Conservation (phyloP, 2,113 vertebrate genomes). For the Plectropomus leopardus region DNA sequence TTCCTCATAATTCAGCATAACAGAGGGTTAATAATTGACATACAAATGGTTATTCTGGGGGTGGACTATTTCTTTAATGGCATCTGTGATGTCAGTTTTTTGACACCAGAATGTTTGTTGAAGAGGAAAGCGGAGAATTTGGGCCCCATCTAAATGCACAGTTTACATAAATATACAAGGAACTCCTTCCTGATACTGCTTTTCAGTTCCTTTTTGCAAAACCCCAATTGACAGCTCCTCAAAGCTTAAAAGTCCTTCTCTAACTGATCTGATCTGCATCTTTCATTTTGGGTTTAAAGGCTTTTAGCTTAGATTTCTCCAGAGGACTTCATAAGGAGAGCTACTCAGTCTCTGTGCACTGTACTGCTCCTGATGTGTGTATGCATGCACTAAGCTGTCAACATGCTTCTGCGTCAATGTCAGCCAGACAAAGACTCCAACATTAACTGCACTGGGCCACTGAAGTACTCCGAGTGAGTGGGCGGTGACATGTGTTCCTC, state of each 20-base stretch:
- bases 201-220: constrained; percentile 32
- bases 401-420: constrained; percentile 35
- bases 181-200: background rate
- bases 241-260: background rate
- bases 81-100: background rate
- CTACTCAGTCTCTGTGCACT: background rate
- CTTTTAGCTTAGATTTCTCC: constrained; percentile 16
- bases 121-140: background rate
- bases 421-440: background rate
- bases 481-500: constrained; percentile 33
- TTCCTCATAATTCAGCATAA: no score
- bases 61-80: background rate
- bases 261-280: constrained; percentile 25
- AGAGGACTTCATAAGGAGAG: background rate
- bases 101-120: background rate
- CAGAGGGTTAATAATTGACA: no score
- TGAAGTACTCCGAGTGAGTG: constrained; percentile 20
- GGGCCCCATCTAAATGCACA: background rate
- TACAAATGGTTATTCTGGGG: no score
- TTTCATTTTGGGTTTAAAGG: constrained; percentile 3
- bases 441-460: background rate
- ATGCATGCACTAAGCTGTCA: constrained; percentile 11
- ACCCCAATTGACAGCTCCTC: background rate
- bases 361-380: background rate
- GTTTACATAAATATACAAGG: background rate